Evolutionary conservation across 2,113 vertebrate genomes (phyloP).

Genomic region (Drymodes brunneopygia): DNA sequence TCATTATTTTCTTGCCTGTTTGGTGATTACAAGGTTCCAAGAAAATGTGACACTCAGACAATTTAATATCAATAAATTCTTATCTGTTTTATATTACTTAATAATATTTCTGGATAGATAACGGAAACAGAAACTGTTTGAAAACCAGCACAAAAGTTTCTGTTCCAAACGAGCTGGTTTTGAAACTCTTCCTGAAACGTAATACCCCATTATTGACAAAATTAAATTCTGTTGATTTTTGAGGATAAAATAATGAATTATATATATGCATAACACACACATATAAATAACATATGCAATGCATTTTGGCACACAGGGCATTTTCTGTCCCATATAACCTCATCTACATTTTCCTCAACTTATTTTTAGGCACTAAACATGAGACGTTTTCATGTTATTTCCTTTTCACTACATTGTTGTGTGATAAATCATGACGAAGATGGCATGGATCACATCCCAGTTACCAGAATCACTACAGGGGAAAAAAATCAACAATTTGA

Average conservation of each 20-base stretch:
- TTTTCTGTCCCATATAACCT: not conserved
- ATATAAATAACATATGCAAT: rapidly evolving
- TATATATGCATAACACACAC: not conserved
- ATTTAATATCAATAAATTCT: not conserved
- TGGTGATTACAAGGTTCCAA: not conserved
- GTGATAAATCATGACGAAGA: rapidly evolving
- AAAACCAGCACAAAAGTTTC: not conserved
- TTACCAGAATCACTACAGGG: not conserved
- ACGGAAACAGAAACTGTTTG: not conserved
- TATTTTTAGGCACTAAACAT: not conserved
- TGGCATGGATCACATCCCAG: not conserved
- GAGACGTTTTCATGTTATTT: not conserved
- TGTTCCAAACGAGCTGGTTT: not conserved
- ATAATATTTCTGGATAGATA: not conserved
- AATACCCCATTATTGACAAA: not conserved
- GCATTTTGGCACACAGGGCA: not conserved
- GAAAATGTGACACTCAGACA: not conserved
- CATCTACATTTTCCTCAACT: not conserved
- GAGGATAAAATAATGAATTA: not conserved
- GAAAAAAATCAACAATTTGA: not conserved
- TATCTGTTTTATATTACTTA: not conserved
- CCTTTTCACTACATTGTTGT: not conserved
- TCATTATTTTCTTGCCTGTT: not conserved
- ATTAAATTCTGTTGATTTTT: not conserved
- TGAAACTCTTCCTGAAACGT: not conserved